A percentile compares a stretch with the other conserved stretches of the same genome.
phyloP scores from a whole-genome alignment of 2,113 vertebrate genomes.

The Saccopteryx bilineata region DNA sequence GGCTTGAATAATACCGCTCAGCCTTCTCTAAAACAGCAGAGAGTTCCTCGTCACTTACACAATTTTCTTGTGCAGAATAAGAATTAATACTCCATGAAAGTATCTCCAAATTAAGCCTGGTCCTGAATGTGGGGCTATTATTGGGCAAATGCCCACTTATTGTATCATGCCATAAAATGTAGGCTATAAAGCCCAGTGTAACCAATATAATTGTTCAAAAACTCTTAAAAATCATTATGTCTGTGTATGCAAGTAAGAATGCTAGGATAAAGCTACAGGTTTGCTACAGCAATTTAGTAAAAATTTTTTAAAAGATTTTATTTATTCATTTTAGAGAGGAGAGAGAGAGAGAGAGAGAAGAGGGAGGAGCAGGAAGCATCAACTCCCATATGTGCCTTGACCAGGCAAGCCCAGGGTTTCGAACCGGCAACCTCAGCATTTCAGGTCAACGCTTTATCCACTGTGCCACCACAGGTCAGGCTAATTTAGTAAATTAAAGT shows the following conservation, averaged over 20 bases:
- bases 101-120: background rate
- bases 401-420: too few species aligned
- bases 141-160: background rate
- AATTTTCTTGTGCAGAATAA: background rate
- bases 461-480: too few species aligned
- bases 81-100: background rate
- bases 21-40: background rate
- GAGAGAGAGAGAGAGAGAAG: too few species aligned
- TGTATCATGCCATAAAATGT: background rate
- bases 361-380: too few species aligned
- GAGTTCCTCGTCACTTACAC: accelerated
- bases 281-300: background rate
- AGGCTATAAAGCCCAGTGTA: background rate
- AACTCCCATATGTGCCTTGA: too few species aligned
- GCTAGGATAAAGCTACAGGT: background rate
- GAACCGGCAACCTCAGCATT: too few species aligned
- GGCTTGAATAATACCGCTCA: background rate
- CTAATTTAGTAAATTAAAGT: too few species aligned
- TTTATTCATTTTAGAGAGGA: too few species aligned
- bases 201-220: background rate
- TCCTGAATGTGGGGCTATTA: background rate
- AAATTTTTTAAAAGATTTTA: background rate
- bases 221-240: background rate
- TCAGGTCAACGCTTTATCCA: too few species aligned
- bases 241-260: background rate